A percentile compares a stretch with the other conserved stretches of the same genome.
Conservation (phyloP, 1,140 invertebrate genomes). For the Drosophila rufa region DNA sequence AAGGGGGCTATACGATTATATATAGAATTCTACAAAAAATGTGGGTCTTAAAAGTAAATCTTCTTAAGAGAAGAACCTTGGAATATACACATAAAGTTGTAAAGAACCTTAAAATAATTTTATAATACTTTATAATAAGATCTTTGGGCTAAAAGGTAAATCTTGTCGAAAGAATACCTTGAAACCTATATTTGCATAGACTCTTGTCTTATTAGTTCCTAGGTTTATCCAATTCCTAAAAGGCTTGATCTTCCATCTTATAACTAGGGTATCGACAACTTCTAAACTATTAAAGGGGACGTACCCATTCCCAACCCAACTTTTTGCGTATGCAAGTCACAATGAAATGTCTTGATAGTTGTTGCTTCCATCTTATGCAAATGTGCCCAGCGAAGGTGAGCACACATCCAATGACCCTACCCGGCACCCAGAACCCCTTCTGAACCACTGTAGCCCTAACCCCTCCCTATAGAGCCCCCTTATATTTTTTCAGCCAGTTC, state of each 20-base stretch:
- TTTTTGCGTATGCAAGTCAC: slow-evolving; percentile 45
- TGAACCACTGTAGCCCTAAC: not conserved
- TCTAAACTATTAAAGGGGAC: not conserved
- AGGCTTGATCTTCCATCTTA: not conserved
- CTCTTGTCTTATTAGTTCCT: accelerated
- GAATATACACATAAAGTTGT: too few species aligned
- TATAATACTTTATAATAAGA: too few species aligned
- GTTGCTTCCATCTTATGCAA: slow-evolving; percentile 60
- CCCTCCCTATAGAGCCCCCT: not conserved
- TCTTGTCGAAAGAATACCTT: not conserved
- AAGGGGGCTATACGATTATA: not conserved
- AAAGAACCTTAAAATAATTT: too few species aligned
- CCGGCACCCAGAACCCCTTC: not conserved
- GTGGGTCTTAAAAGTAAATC: not conserved
- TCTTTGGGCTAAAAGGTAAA: too few species aligned
- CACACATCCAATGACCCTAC: slow-evolving; percentile 33
- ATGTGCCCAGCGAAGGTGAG: slow-evolving; percentile 43
- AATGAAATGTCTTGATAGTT: slow-evolving; percentile 29
- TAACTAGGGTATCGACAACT: not conserved
- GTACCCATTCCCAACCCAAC: not conserved
- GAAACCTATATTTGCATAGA: not conserved
- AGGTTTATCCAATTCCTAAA: too few species aligned
- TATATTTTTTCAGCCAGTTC: not conserved
- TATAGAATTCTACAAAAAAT: not conserved
- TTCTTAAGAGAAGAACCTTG: not conserved